phyloP scores from a whole-genome alignment of 2,797 vertebrate genomes.

The Furcifer pardalis region DNA sequence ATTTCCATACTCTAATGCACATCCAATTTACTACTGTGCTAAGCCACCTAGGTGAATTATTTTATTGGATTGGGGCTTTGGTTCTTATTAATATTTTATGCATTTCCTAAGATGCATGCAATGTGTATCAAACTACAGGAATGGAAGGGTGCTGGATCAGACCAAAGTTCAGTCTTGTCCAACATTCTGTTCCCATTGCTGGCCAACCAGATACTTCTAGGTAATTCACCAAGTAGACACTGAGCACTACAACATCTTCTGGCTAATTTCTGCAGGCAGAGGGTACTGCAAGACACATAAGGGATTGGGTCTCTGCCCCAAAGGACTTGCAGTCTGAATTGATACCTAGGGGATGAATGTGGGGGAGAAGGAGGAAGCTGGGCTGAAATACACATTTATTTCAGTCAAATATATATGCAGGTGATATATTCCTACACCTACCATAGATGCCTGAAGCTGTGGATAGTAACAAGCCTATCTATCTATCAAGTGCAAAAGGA shows the following conservation, averaged over 20 bases:
- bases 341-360: neutral
- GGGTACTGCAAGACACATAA: neutral
- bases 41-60: neutral
- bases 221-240: neutral
- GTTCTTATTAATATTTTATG: neutral
- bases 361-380: too few relatives aligned
- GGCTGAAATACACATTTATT: neutral
- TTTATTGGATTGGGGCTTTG: neutral
- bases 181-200: neutral
- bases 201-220: neutral
- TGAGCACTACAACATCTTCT: neutral
- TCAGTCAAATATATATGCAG: too few relatives aligned
- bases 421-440: too few relatives aligned
- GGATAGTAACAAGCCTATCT: too few relatives aligned
- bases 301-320: neutral
- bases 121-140: neutral
- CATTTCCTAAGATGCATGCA: neutral
- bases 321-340: slow-evolving; percentile 2
- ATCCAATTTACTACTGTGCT: neutral
- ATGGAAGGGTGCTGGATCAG: neutral
- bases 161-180: neutral
- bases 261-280: neutral
- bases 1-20: slow-evolving; percentile 14
- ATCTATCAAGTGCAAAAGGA: too few relatives aligned
- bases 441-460: too few relatives aligned